phyloP scores from a whole-genome alignment of 2,113 vertebrate genomes.

The Atractosteus spatula region DNA sequence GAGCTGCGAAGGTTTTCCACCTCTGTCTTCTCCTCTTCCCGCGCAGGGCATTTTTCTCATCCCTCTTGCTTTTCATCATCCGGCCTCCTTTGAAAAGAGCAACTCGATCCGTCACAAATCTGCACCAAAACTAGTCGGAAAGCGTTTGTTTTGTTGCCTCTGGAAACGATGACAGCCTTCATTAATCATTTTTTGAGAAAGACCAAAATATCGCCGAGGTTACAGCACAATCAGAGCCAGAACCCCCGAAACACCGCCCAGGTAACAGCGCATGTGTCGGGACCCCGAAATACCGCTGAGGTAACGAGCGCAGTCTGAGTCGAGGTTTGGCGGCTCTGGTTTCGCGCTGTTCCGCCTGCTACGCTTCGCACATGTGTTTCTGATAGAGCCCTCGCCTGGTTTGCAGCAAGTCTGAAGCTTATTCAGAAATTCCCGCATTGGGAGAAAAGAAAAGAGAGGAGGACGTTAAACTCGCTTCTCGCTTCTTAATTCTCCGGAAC shows the following conservation, averaged over 20 bases:
- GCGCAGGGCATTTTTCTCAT: too few relatives aligned
- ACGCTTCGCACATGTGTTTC: constrained; percentile 71
- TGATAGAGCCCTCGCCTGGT: constrained; percentile 72
- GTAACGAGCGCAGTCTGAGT: constrained; percentile 42
- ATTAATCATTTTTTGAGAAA: constrained; percentile 54
- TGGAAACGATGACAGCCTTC: constrained; percentile 51
- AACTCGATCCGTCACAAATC: too few relatives aligned
- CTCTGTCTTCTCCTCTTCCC: background rate
- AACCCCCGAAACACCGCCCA: too few relatives aligned
- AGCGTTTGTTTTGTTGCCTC: constrained; percentile 53
- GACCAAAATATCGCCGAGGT: constrained; percentile 50
- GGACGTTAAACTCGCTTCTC: constrained; percentile 10
- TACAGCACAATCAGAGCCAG: constrained; percentile 30
- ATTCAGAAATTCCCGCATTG: constrained; percentile 18
- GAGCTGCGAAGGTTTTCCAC: background rate
- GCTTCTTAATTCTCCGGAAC: constrained; percentile 39
- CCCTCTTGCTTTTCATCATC: background rate
- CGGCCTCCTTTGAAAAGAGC: too few relatives aligned
- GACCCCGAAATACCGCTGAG: background rate
- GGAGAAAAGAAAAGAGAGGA: constrained; percentile 9
- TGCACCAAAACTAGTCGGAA: background rate
- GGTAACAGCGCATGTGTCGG: too few relatives aligned
- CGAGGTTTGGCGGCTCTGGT: constrained; percentile 53
- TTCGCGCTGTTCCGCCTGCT: constrained; percentile 52
- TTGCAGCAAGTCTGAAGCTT: constrained; percentile 58